Evolutionary conservation across 2,797 vertebrate species (phyloP).

Genomic region (Anguilla pacifica): DNA sequence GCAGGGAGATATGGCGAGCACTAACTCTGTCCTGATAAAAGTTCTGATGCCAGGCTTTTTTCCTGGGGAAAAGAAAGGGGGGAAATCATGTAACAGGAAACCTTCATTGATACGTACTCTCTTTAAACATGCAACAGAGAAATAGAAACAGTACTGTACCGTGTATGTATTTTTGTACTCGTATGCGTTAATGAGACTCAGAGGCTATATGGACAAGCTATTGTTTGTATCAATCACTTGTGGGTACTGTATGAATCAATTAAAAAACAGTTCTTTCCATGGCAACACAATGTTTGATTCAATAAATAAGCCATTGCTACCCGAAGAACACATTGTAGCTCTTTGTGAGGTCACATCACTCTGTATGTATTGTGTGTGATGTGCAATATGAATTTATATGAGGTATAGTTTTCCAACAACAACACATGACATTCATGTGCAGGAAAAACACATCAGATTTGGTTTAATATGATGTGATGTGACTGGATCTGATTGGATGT

Average conservation of each 20-base stretch:
- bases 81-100: background rate
- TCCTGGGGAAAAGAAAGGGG: constrained; percentile 52
- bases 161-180: background rate
- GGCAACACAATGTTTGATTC: background rate
- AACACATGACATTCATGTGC: background rate
- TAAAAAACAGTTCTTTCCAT: background rate
- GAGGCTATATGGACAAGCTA: background rate
- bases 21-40: constrained; percentile 12
- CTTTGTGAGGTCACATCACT: no score
- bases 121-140: background rate
- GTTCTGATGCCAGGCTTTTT: constrained; percentile 44
- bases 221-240: background rate
- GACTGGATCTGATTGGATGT: background rate
- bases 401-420: background rate
- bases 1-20: background rate
- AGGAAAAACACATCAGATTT: background rate
- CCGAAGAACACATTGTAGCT: background rate
- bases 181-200: background rate
- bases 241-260: background rate
- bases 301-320: background rate
- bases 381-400: background rate
- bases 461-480: background rate
- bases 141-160: background rate
- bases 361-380: background rate
- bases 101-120: background rate